Evolutionary conservation across 2,797 vertebrate genomes (phyloP), one percentile per base, ranked within the genome.

Genomic region (Hozukius guyotensis): DNA sequence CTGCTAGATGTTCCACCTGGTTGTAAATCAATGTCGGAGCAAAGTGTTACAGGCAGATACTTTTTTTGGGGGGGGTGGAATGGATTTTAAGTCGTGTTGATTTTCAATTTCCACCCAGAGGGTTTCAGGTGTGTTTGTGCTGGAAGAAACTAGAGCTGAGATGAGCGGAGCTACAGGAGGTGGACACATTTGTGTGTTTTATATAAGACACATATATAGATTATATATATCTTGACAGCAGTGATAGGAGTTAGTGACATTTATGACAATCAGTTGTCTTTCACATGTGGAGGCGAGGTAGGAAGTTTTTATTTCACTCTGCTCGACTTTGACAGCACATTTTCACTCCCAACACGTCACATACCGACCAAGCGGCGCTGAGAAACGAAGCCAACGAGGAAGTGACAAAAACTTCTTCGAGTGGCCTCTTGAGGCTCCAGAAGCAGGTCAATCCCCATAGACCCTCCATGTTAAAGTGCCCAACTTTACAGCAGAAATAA

Each of bases 1-100:
- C 86, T 68, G 70, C 72, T 77, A 70, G 77, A 84, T 61, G 59
- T 84, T 88, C 66, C 55, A 70, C 65, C 72, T 38, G 80, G 56
- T 77, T 77, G 74, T 78, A 82, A 83, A 91, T 89, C 77, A 67
- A 71, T 75, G 80, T 74, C 42, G 0, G 65, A 81, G 53, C 69
- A 80, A 88, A 81, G 62, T 75, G 73, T 75, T 86, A 38, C 79
- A 69, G 49, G 63, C 53, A 53, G 75, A 49, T 72, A n/a, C 66
- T 82, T 80, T 16, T 57, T 56, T 53, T 22, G 4, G 4, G 4
- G 8, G 27, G 32, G 46, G 9, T 13, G 36, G 18, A 38, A 62
- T 56, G 52, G 64, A 81, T 80, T 86, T 81, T 53, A 77, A 75
- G 65, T 80, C 55, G 14, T 42, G 77, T 59, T 80, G 80, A 79